Base-by-base conservation (phyloP, 1,140 invertebrate species). In the Drosophila sp. region DNA sequence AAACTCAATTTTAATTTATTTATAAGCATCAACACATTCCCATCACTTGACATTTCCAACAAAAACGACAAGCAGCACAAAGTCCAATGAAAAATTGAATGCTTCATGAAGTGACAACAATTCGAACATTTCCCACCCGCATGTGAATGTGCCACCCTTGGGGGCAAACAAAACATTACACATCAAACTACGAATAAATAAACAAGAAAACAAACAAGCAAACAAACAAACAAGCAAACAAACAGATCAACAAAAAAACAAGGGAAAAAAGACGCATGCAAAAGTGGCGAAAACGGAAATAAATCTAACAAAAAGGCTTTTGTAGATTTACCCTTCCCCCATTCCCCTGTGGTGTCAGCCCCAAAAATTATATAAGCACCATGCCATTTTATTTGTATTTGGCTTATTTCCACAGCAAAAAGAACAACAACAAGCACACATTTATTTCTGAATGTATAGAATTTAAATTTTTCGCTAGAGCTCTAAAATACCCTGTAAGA, bases 271-370 rank as follows among this genome's bases (percentile, higher is more conserved):
- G 78, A 86, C 78, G 66, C 78, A 81, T 76, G 64, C 71, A 76
- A 86, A 86, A 81, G 75, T 81, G 82, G 41, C 70, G 61, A 76
- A 87, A 87, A 54, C 61, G 78, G 67, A 86, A 86, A 86, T 86
- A 87, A 86, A 86, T 86, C 82, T 87, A 87, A 86, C 82, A 87
- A 86, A 86, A 86, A 71, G 78, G 82, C 66, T 81, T 87, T 72
- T 72, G 73, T 50, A 84, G 62, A 69, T 72, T 77, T 36, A 14
- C 16, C 57, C 34, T 36, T 7, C 40, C 36, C 57, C 38, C 32
- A 11, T n/a, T 27, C 5, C 59, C 32, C 8, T 54, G 40, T 34
- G 14, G 14, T 71, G 41, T 54, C 51, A 58, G 54, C 46, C 36
- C 54, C 71, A 46, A 69, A 72, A 73, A 73, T 73, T 61, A 58